A percentile compares a stretch with the other conserved stretches of the same genome.
phyloP scores from a whole-genome alignment of 2,797 vertebrate genomes.

The Enteromius radiatus region DNA sequence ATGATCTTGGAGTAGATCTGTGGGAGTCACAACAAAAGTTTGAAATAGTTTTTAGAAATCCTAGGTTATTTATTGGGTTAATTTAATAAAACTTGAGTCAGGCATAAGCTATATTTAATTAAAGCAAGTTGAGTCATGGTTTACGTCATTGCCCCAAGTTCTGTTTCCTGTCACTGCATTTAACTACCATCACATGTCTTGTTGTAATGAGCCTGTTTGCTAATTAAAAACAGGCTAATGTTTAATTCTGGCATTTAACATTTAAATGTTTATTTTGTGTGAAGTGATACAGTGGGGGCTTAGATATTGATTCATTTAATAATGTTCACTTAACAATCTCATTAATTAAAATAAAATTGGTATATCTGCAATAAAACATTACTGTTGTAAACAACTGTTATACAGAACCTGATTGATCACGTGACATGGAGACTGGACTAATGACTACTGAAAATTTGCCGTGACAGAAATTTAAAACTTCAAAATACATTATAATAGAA shows the following conservation, averaged over 20 bases:
- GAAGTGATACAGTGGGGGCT: neutral
- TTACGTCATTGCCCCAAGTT: neutral
- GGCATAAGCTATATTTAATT: neutral
- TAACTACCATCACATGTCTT: constrained; percentile 2
- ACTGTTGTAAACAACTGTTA: neutral
- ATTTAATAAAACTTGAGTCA: neutral
- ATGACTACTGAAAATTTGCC: too few species aligned
- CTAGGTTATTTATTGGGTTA: neutral
- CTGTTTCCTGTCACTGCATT: constrained; percentile 6
- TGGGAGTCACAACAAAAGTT: neutral
- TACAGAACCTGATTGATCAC: too few species aligned
- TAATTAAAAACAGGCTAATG: constrained; percentile 50
- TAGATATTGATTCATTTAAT: too few species aligned
- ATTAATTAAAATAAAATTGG: neutral
- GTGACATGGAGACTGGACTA: neutral
- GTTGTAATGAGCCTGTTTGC: constrained; percentile 36
- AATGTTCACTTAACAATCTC: constrained; percentile 17
- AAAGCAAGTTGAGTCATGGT: neutral
- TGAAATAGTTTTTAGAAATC: neutral
- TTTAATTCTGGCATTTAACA: constrained; percentile 42
- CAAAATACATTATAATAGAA: neutral
- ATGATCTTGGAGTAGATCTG: constrained; percentile 2
- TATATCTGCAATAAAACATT: neutral
- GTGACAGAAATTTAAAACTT: neutral
- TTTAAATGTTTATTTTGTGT: constrained; percentile 34